A percentile compares a stretch with the other conserved stretches of the same genome.
These are phyloP conservation scores for Leuctra nigra DNA, from an alignment of 2,888 invertebrate species.

Conservation along the genomic window DNA sequence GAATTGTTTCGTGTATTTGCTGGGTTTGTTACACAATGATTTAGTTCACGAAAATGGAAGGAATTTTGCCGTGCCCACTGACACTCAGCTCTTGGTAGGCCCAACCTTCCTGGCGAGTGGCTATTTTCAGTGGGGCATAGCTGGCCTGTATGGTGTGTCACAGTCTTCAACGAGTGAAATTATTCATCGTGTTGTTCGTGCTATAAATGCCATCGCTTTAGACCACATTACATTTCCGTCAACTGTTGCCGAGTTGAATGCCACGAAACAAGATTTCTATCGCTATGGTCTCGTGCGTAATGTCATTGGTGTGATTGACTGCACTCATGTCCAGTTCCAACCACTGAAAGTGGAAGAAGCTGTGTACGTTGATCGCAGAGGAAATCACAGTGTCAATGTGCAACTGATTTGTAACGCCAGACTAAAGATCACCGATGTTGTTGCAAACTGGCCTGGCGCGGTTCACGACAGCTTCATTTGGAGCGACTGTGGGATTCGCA, in stretches of 20 bases:
- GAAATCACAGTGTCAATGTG: neutral
- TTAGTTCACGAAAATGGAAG: neutral
- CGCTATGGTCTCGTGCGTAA: neutral
- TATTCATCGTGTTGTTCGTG: constrained; percentile 8
- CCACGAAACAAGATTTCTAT: neutral
- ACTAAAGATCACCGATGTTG: neutral
- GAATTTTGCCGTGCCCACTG: neutral
- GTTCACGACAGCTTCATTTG: constrained; percentile 1
- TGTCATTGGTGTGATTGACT: neutral
- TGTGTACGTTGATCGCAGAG: neutral
- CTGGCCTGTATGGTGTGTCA: neutral
- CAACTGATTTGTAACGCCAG: neutral
- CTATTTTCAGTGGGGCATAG: neutral
- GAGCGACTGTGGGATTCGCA: neutral
- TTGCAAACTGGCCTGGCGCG: neutral
- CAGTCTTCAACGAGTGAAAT: neutral
- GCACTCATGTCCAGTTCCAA: neutral
- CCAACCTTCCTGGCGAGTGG: neutral
- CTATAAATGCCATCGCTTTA: neutral
- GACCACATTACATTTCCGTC: neutral
- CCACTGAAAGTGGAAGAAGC: neutral
- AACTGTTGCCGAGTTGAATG: constrained; percentile 3
- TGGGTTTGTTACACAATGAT: neutral
- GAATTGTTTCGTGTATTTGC: neutral
- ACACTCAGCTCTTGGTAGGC: constrained; percentile 1